phyloP scores from a whole-genome alignment of 2,113 vertebrate genomes.

The Rattus norvegicus region GRCr8 NC_086024.1:88050501-88051000 shows the following conservation, averaged over 20 bases:
- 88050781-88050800: neutral
- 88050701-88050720: neutral
- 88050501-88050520: neutral
- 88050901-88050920: rapidly evolving
- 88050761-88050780: neutral
- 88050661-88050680: neutral
- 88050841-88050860: neutral
- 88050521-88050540: neutral
- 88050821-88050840: neutral
- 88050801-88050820: neutral
- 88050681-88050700: neutral
- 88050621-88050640: neutral
- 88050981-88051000: neutral
- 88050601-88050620: neutral
- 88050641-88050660: neutral
- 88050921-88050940: neutral
- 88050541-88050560: neutral
- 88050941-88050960: neutral
- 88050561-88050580: neutral
- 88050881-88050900: neutral
- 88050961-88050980: neutral
- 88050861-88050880: neutral
- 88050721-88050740: neutral
- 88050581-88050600: neutral
- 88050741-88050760: neutral